Evolutionary conservation across 2,888 invertebrate genomes (phyloP).

Genomic region (Nemoura dubitans): DNA sequence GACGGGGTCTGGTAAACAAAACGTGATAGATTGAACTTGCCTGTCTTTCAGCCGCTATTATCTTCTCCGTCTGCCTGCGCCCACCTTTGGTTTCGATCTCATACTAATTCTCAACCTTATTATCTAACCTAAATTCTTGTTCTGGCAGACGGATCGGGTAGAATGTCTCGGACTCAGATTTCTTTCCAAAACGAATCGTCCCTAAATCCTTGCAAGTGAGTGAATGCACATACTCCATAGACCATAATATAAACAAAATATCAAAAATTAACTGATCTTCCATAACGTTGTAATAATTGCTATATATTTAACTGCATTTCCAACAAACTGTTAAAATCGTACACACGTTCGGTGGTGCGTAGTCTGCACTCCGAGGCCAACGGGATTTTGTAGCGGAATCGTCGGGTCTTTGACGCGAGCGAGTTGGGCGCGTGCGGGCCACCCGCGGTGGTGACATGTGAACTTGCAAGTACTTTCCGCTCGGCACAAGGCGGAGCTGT

Average conservation of each 20-base stretch:
- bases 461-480: conserved; percentile 18
- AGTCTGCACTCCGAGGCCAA: background rate
- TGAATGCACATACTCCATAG: conserved; percentile 48
- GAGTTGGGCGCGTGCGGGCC: background rate
- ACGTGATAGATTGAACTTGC: conserved; percentile 28
- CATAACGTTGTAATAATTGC: conserved; percentile 50
- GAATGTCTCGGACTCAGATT: conserved; percentile 1
- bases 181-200: background rate
- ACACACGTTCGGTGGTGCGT: background rate
- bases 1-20: conserved; percentile 26
- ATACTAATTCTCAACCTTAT: conserved; percentile 19
- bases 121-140: conserved; percentile 18
- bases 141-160: conserved; percentile 25
- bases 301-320: conserved; percentile 49
- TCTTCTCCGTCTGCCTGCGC: conserved; percentile 16
- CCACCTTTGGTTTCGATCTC: conserved; percentile 13
- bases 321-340: conserved; percentile 47
- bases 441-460: background rate
- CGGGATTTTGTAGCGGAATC: background rate
- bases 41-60: background rate
- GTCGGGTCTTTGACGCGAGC: background rate
- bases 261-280: conserved; percentile 52
- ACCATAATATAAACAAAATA: conserved; percentile 45
- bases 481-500: conserved; percentile 36
- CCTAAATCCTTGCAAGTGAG: conserved; percentile 48